Base-by-base conservation (phyloP, 2,113 vertebrate species). In the Theristicus caerulescens region DNA sequence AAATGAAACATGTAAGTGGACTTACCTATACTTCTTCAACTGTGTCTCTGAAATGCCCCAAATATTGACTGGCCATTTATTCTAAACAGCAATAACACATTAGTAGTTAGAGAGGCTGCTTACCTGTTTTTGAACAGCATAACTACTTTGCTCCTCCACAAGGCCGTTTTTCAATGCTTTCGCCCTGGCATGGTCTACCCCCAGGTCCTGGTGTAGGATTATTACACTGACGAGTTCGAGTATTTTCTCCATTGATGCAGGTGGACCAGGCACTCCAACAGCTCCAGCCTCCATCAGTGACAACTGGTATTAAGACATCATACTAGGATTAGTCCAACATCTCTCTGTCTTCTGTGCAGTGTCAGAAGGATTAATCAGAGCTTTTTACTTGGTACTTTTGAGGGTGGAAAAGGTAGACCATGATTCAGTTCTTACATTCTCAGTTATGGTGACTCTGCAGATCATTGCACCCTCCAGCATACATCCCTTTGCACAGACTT, bases 211-310 rank as follows among this genome's bases (percentile, higher is more conserved):
- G 73, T 44, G 46, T 31, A 65, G 82, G 96, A 78, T 97, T 97
- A 65, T 98, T 98, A 85, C 98, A 98, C 20, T 34, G n/a, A 3
- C 98, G 98, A 29, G 93, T 98, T 49, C 98, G 98, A 52, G 36
- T 96, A 11, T 42, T 97, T 90, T 94, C 97, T 32, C 79, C 93
- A 44, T 86, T 73, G 12, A 25, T 90, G 21, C 98, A 99, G 22
- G 14, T 6, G 22, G 97, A 98, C 98, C 98, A 98, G 44, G 74
- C 7, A 38, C 97, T 97, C 98, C 98, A 99, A 76, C 98, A 99
- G 19, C 91, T 97, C 98, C 98, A 98, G 87, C 98, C 98, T 47
- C 99, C 98, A 34, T 98, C 88, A 32, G 26, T 65, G 83, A 67
- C 54, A 72, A 38, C 96, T 97, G 54, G 6, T 13, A 85, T 36